Base-by-base conservation (phyloP, 2,888 invertebrate genomes). In the Parascotia fuliginaria region DNA sequence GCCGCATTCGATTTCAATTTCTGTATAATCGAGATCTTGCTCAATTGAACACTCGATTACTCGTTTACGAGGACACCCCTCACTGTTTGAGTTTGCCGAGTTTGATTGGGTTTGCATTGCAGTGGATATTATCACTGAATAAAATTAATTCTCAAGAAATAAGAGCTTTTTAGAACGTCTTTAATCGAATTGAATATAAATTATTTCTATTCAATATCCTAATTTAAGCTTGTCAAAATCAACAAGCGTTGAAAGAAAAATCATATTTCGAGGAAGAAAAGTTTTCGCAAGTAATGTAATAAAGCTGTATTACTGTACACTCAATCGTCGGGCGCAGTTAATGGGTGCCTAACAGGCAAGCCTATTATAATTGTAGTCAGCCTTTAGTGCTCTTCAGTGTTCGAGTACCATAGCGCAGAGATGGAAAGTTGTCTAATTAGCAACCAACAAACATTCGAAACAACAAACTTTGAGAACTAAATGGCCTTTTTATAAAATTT, bases 41-140 rank as follows among this genome's bases (percentile, higher is more conserved):
- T 89, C 90, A 90, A 90, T 89, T 89, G 90, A 89, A 87, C 85
- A 88, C 83, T 86, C 88, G 87, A 89, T 87, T 85, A 88, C 86
- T 87, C 88, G 88, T 86, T 89, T 87, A 88, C 84, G 81, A 76
- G 79, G 81, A 85, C 83, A 81, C 79, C 64, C 78, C 77, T 76
- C 81, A 78, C 76, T 87, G 83, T 87, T 86, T 83, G 87, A 89
- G 84, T 90, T 89, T 87, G 86, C 83, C 63, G 75, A 86, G 81
- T 86, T 87, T 90, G 87, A 90, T 90, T 89, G 84, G 80, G 82
- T 90, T 89, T 89, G 81, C 85, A 78, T 77, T 84, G 84, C 83
- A 80, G 67, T 73, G 60, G 79, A 78, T 82, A 83, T 83, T 82
- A 85, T 77, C 76, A 56, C 62, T 52, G 76, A 77, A 79, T 83